Conservation (phyloP, 2,113 vertebrate genomes). For the Salminus brasiliensis region DNA sequence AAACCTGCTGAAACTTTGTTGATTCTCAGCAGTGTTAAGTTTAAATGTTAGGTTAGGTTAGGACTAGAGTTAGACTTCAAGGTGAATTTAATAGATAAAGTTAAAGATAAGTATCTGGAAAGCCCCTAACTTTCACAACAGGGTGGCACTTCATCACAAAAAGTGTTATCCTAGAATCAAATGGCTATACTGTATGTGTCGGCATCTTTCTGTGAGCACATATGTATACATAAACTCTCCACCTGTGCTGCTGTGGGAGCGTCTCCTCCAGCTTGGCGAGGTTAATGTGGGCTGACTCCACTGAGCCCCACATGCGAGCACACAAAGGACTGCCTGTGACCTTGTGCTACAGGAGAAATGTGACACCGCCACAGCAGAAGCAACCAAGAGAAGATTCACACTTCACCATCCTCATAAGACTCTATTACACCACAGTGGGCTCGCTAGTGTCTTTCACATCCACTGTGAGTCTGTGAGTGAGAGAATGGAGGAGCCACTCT, state of each 20-base stretch:
- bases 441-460: neutral
- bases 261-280: conserved; percentile 41
- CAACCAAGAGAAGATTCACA: conserved; percentile 11
- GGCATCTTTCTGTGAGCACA: too few species aligned
- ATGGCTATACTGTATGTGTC: too few species aligned
- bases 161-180: too few species aligned
- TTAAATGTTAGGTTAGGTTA: too few species aligned
- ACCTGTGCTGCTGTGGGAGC: conserved; percentile 13
- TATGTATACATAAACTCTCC: neutral
- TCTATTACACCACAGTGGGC: neutral
- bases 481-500: neutral
- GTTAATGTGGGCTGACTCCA: conserved; percentile 49
- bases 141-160: too few species aligned
- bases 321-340: conserved; percentile 40
- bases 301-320: conserved; percentile 41
- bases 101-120: too few species aligned
- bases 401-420: conserved; percentile 14
- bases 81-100: too few species aligned
- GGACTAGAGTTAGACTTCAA: too few species aligned
- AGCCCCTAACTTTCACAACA: too few species aligned
- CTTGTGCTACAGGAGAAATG: conserved; percentile 38
- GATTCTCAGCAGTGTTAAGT: too few species aligned
- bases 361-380: conserved; percentile 40
- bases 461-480: neutral
- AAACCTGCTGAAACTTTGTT: too few species aligned